Evolutionary conservation across 2,113 vertebrate species (phyloP).

Genomic region (Tor tambroides): DNA sequence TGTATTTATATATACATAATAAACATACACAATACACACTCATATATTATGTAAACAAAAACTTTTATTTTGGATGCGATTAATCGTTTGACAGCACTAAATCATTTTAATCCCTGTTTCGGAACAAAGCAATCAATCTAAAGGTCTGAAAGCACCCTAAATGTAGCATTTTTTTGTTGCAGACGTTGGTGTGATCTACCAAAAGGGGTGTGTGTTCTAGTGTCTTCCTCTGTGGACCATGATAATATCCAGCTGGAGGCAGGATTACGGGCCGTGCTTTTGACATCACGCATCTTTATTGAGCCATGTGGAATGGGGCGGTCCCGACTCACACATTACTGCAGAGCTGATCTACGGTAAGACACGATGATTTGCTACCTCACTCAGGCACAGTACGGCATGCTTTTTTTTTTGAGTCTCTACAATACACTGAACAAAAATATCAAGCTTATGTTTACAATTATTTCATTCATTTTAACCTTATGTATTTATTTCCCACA

Average conservation of each 20-base stretch:
- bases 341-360: constrained; percentile 85
- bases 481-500: constrained; percentile 54
- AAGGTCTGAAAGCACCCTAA: neutral
- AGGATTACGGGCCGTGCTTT: constrained; percentile 77
- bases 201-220: constrained; percentile 77
- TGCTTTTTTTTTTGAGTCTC: neutral
- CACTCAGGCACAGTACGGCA: neutral
- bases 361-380: neutral
- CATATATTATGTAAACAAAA: too few species aligned
- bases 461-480: neutral
- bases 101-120: too few species aligned
- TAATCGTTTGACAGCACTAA: too few species aligned
- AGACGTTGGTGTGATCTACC: constrained; percentile 83
- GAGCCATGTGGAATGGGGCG: constrained; percentile 79
- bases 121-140: too few species aligned
- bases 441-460: neutral
- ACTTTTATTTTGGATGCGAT: too few species aligned
- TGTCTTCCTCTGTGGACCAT: constrained; percentile 81
- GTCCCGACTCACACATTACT: constrained; percentile 83
- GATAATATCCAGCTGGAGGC: constrained; percentile 74
- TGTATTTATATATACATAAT: too few species aligned
- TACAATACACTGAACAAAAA: neutral
- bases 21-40: too few species aligned
- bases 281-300: constrained; percentile 83
- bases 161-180: constrained; percentile 3